phyloP scores from a whole-genome alignment of 2,113 vertebrate species.

The Gambusia affinis region DNA sequence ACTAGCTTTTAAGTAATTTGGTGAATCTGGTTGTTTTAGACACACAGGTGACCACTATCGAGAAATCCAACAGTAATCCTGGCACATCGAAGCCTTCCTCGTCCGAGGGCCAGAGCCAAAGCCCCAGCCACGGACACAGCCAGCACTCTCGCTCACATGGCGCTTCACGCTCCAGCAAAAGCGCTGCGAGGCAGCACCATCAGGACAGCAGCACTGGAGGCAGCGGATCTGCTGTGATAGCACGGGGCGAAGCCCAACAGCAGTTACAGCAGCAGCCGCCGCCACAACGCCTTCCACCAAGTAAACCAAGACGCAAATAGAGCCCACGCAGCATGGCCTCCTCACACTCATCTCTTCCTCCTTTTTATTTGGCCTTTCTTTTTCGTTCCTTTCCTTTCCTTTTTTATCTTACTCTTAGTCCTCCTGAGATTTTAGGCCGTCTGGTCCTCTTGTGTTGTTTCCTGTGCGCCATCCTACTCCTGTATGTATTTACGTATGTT shows the following conservation, averaged over 20 bases:
- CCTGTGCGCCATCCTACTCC: slow-evolving; percentile 80
- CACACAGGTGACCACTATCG: slow-evolving; percentile 94
- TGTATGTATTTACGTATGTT: slow-evolving; percentile 79
- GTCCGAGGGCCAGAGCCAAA: slow-evolving; percentile 87
- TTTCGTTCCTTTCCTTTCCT: background rate
- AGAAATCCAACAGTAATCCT: slow-evolving; percentile 98
- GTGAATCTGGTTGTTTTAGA: slow-evolving; percentile 87
- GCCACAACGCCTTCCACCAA: slow-evolving; percentile 95
- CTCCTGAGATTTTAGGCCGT: slow-evolving; percentile 42
- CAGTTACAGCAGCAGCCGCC: slow-evolving; percentile 85
- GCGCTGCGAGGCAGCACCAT: slow-evolving; percentile 89
- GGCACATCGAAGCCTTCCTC: slow-evolving; percentile 93
- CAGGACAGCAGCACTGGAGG: slow-evolving; percentile 80
- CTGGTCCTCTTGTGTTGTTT: slow-evolving; percentile 51
- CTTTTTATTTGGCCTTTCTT: slow-evolving; percentile 23
- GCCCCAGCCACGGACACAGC: slow-evolving; percentile 77
- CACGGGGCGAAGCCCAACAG: slow-evolving; percentile 90
- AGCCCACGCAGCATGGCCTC: slow-evolving; percentile 97
- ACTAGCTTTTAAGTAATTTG: slow-evolving; percentile 66
- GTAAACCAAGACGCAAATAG: slow-evolving; percentile 98
- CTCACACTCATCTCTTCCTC: slow-evolving; percentile 89
- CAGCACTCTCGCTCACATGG: slow-evolving; percentile 89
- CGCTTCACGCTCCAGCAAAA: slow-evolving; percentile 94
- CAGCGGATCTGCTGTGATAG: slow-evolving; percentile 78
- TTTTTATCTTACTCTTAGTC: slow-evolving; percentile 32